Conservation (phyloP, 2,888 invertebrate genomes). For the Harpalus rubripes region DNA sequence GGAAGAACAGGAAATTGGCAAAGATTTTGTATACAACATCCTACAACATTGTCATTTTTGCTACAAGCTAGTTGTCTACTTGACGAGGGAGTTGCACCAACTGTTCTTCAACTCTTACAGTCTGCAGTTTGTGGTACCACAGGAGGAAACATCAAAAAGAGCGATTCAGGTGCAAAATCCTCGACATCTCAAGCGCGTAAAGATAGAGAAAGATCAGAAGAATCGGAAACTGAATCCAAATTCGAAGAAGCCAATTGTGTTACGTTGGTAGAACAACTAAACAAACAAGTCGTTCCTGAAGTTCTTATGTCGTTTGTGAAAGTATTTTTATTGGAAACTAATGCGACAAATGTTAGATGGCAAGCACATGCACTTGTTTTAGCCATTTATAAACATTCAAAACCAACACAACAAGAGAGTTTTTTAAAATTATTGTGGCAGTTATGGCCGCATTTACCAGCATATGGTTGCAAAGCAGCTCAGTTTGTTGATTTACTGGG, state of each 20-base stretch:
- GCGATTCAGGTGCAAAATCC: constrained; percentile 69
- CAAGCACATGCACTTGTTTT: constrained; percentile 94
- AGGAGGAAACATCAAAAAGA: constrained; percentile 69
- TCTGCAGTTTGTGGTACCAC: constrained; percentile 87
- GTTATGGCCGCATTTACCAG: constrained; percentile 93
- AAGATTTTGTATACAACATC: constrained; percentile 88
- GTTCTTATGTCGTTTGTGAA: constrained; percentile 88
- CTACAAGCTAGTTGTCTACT: constrained; percentile 91
- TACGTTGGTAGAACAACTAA: constrained; percentile 85
- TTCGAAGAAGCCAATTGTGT: constrained; percentile 85
- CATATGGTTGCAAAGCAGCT: constrained; percentile 95
- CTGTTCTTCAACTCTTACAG: constrained; percentile 93
- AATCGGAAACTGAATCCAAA: constrained; percentile 82
- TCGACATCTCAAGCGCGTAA: constrained; percentile 75
- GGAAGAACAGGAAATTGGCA: constrained; percentile 98
- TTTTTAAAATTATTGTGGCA: constrained; percentile 93
- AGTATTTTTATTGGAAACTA: constrained; percentile 95
- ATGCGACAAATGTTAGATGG: constrained; percentile 95
- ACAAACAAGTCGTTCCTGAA: constrained; percentile 82
- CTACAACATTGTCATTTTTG: constrained; percentile 88
- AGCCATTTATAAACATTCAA: constrained; percentile 92
- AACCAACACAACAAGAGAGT: constrained; percentile 86
- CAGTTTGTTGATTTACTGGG: constrained; percentile 98
- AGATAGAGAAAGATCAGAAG: constrained; percentile 84
- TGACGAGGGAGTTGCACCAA: constrained; percentile 94